These are phyloP conservation scores for Bucorvus abyssinicus DNA, from an alignment of 2,797 vertebrate species.

Conservation along the genomic window DNA sequence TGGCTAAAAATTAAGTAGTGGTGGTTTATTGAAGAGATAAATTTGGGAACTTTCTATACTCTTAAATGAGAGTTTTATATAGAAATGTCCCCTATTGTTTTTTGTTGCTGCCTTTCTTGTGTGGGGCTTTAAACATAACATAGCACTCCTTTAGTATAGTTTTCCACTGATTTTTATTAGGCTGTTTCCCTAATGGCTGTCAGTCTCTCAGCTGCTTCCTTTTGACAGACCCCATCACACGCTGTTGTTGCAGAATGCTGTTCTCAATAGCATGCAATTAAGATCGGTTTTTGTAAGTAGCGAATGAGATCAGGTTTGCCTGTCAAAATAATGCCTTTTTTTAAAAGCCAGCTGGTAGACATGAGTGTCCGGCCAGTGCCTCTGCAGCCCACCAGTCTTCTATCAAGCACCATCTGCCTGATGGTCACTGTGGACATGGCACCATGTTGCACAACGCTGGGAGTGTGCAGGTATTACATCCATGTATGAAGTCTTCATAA, in stretches of 20 bases:
- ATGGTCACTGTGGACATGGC: background rate
- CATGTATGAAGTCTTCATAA: background rate
- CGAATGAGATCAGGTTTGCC: background rate
- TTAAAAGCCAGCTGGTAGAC: background rate
- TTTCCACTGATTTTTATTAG: background rate
- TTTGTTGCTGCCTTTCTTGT: background rate
- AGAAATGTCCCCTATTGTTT: background rate
- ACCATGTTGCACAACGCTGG: background rate
- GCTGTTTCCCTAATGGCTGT: background rate
- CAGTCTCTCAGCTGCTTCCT: background rate
- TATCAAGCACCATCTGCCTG: background rate
- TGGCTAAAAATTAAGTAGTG: background rate
- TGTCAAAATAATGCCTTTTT: background rate
- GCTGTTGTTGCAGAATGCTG: background rate
- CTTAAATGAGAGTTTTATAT: background rate
- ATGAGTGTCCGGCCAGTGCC: background rate
- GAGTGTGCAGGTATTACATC: background rate
- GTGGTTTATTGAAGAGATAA: background rate
- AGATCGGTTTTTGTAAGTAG: background rate
- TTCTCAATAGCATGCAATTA: background rate
- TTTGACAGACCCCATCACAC: background rate
- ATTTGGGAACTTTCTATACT: background rate
- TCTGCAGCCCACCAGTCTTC: background rate
- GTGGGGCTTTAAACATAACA: background rate
- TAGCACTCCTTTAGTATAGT: background rate